Base-by-base conservation (phyloP, 2,113 vertebrate genomes). In the Mesitornis unicolor region DNA sequence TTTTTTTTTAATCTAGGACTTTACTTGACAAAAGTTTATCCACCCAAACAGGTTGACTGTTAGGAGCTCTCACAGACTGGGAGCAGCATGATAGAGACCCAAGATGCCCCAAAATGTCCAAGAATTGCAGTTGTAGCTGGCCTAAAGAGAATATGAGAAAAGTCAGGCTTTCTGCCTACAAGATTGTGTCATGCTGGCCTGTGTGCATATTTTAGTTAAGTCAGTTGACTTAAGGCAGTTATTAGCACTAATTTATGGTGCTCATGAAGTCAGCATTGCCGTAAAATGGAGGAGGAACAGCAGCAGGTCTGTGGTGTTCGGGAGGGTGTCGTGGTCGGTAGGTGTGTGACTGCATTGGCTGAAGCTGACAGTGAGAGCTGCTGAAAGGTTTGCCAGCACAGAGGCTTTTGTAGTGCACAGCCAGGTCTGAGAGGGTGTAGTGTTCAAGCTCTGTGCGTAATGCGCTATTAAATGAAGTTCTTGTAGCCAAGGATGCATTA, bases 371-470 rank as follows among this genome's bases (percentile, higher is more conserved):
- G 50, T 1, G 2, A 14, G 24, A 73, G 70, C 3, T 93, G 82
- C 59, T 88, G 4, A 69, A 91, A 51, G 79, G 31, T 91, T 86
- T 81, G 75, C 63, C 79, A 88, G 87, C 68, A 22, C 11, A 60
- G 50, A 64, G 75, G 47, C n/a, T 90, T 88, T 83, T 88, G 70
- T 92, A 35, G 50, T 5, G 40, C 80, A 11, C 75, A 76, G 87
- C 36, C 31, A 6, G 79, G 56, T 91, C 47, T 90, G 75, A 83
- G 91, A 91, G 85, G 71, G 59, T 73, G 85, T 86, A 8, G 22
- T 54, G 47, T 56, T 91, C 0, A 0, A 83, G 68, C 61, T 86
- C 13, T 15, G 0, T 28, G 53, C 8, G 0, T 45, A 28, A 65
- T 36, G 43, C 35, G 3, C 79, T 63, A 31, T 57, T 94, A 89